These are phyloP conservation scores for Nycticorax nycticorax DNA, from an alignment of 2,113 vertebrate genomes.

Conservation along the genomic window DNA sequence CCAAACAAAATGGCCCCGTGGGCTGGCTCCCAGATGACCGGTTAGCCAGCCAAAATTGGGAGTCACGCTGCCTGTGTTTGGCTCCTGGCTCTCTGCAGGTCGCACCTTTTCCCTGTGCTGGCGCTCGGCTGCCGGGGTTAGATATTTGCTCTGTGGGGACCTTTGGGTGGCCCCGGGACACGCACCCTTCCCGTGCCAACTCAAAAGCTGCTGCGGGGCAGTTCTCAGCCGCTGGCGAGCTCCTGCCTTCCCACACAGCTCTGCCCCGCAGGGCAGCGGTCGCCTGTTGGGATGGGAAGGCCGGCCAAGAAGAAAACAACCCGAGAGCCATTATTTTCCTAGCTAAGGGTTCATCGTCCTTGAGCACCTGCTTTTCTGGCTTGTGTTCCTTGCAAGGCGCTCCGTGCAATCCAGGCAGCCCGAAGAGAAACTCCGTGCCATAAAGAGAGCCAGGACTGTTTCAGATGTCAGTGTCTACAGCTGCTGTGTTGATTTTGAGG, in stretches of 20 bases:
- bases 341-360: neutral
- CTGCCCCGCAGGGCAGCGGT: neutral
- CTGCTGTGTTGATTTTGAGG: conserved; percentile 7
- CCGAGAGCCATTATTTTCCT: rapidly evolving
- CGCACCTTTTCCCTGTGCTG: neutral
- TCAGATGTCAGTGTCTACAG: neutral
- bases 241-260: neutral
- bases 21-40: neutral
- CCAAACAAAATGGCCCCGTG: rapidly evolving
- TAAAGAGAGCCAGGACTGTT: neutral
- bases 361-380: neutral
- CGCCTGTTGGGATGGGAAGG: neutral
- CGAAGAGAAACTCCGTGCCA: neutral
- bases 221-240: neutral
- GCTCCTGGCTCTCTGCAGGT: neutral
- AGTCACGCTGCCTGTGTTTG: rapidly evolving
- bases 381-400: neutral
- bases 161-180: neutral
- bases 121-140: neutral
- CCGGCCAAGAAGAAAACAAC: neutral
- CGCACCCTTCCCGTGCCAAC: rapidly evolving
- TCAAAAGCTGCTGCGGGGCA: neutral
- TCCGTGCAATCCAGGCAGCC: neutral
- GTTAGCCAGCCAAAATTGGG: neutral
- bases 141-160: neutral